A percentile compares a stretch with the other conserved stretches of the same genome.
These are phyloP conservation scores for Indicator indicator DNA, from an alignment of 2,113 vertebrate genomes.

Conservation along the genomic window DNA sequence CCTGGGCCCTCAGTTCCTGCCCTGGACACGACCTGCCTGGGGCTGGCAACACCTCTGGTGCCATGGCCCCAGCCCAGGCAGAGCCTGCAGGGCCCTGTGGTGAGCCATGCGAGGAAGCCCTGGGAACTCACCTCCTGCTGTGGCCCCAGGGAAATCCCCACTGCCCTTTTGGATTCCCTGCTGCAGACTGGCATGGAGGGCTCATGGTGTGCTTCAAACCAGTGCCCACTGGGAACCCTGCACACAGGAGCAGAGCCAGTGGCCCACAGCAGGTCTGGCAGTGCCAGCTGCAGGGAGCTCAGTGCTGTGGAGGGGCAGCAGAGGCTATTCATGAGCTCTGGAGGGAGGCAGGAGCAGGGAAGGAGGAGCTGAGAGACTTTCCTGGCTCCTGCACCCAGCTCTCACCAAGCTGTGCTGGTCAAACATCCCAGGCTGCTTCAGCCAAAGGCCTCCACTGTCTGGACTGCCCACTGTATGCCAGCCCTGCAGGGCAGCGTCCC, in stretches of 20 bases:
- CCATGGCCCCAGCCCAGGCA: fast-evolving
- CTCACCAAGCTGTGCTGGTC: not conserved
- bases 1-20: not conserved
- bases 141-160: not conserved
- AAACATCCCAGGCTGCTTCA: not conserved
- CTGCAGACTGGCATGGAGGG: not conserved
- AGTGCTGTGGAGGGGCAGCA: fast-evolving
- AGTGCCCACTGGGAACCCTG: not conserved
- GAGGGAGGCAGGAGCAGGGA: not conserved
- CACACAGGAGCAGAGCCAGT: not conserved
- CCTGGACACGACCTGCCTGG: fast-evolving
- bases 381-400: not conserved
- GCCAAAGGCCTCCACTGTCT: fast-evolving
- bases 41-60: fast-evolving
- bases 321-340: not conserved
- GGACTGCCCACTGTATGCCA: not conserved
- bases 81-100: fast-evolving
- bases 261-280: too few relatives aligned
- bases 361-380: not conserved
- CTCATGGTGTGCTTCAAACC: fast-evolving
- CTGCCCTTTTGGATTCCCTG: fast-evolving
- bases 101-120: not conserved
- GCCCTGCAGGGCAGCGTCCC: not conserved
- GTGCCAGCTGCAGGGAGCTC: not conserved
- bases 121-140: not conserved